Percentiles rank a stretch among this genome's conserved stretches.
Evolutionary conservation across 1,140 invertebrate species (phyloP).

Genomic region (Ladona fulva): DNA sequence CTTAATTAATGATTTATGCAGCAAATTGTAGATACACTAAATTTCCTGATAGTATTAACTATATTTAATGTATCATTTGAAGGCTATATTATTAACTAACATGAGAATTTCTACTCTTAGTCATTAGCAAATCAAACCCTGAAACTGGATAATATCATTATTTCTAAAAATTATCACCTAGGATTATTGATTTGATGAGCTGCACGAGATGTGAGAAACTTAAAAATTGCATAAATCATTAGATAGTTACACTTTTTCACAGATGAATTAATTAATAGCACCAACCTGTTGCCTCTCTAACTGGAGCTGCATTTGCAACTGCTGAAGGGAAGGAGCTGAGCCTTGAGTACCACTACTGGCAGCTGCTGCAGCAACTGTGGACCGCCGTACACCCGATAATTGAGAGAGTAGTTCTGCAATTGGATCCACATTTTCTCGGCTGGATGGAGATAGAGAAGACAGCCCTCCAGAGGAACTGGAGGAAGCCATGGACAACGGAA

Average conservation of each 20-base stretch:
- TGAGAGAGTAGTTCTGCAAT: conserved; percentile 89
- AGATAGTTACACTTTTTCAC: conserved; percentile 16
- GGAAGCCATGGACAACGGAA: conserved; percentile 21
- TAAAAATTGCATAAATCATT: too few species aligned
- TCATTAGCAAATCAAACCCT: too few species aligned
- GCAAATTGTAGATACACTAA: too few species aligned
- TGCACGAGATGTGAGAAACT: too few species aligned
- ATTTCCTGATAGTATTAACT: too few species aligned
- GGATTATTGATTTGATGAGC: too few species aligned
- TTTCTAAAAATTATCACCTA: too few species aligned
- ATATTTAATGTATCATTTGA: too few species aligned
- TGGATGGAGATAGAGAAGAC: conserved; percentile 67
- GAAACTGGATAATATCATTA: too few species aligned
- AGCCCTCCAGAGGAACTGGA: conserved; percentile 67
- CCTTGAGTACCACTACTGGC: conserved; percentile 34
- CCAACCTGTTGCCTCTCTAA: conserved; percentile 75
- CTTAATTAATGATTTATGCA: too few species aligned
- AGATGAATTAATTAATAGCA: conserved; percentile 38
- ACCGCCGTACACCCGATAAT: conserved; percentile 77
- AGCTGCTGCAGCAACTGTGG: conserved; percentile 23
- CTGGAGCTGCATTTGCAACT: conserved; percentile 83
- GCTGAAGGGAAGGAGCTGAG: conserved; percentile 64
- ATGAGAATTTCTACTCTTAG: too few species aligned
- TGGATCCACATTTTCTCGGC: conserved; percentile 85
- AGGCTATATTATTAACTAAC: too few species aligned